Evolutionary conservation across 2,888 invertebrate genomes (phyloP).

Genomic region (Onchidella celtica): DNA sequence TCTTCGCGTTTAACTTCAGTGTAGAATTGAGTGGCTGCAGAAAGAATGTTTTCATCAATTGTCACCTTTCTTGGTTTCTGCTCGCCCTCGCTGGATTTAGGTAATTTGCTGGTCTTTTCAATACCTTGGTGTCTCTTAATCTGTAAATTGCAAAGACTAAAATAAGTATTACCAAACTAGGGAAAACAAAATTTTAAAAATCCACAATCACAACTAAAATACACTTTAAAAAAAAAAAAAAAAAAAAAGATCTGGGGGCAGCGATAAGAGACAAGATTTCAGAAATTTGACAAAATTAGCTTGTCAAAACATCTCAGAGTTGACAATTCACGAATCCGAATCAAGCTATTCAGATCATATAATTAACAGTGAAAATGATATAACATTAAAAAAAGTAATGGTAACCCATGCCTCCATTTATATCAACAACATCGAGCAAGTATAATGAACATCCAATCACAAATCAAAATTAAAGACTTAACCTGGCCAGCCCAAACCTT

Average conservation of each 20-base stretch:
- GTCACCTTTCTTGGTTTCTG: slow-evolving; percentile 21
- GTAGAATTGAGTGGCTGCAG: slow-evolving; percentile 33
- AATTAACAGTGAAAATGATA: no score
- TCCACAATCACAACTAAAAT: not conserved
- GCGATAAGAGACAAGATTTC: no score
- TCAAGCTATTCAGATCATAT: no score
- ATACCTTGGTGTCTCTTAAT: slow-evolving; percentile 28
- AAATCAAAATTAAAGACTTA: no score
- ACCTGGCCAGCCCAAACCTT: no score
- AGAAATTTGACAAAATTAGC: no score
- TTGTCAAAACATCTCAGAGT: no score
- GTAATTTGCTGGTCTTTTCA: slow-evolving; percentile 15
- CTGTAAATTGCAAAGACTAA: slow-evolving; percentile 13
- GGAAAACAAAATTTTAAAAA: not conserved
- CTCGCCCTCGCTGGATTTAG: not conserved
- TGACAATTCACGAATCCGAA: no score
- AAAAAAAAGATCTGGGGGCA: not conserved
- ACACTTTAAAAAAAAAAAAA: not conserved
- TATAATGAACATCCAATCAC: no score
- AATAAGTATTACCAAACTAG: not conserved
- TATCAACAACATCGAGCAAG: no score
- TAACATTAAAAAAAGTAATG: no score
- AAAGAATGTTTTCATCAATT: slow-evolving; percentile 41
- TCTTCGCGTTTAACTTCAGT: slow-evolving; percentile 31
- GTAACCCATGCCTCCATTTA: no score